Evolutionary conservation across 64 coral and sea anemone species (phyloP).

Genomic region (Actinia equina): DNA sequence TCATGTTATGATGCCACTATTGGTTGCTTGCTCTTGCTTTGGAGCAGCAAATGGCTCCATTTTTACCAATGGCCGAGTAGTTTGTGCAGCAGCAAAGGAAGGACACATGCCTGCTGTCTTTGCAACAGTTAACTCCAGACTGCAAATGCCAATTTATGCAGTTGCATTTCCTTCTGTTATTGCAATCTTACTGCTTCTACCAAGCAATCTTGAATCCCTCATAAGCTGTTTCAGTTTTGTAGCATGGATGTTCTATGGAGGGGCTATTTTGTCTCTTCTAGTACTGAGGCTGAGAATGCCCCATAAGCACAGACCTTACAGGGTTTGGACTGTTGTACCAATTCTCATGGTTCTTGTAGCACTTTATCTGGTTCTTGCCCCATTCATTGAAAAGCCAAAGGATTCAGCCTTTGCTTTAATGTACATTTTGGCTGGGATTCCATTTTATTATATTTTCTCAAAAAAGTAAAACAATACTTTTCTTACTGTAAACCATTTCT

Average conservation of each 20-base stretch:
- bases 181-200: conserved; percentile 26
- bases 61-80: conserved; percentile 32
- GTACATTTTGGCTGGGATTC: conserved; percentile 20
- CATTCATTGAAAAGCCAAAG: conserved; percentile 18
- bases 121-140: conserved; percentile 6
- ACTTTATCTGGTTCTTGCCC: conserved; percentile 30
- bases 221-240: conserved; percentile 45
- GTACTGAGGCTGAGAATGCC: conserved; percentile 3
- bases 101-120: conserved; percentile 31
- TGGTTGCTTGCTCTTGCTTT: conserved; percentile 43
- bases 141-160: conserved; percentile 20
- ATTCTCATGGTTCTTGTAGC: conserved; percentile 15
- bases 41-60: conserved; percentile 38
- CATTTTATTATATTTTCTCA: conserved; percentile 41
- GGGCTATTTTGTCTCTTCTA: conserved; percentile 21
- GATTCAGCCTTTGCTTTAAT: conserved; percentile 6
- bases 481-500: neutral
- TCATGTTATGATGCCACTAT: conserved; percentile 13
- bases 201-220: conserved; percentile 24
- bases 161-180: conserved; percentile 31
- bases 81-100: conserved; percentile 29
- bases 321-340: conserved; percentile 7
- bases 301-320: conserved; percentile 21
- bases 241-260: conserved; percentile 38
- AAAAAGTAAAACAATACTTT: neutral